Evolutionary conservation across 1,140 invertebrate genomes (phyloP).

Genomic region (Parapsyche elsis): DNA sequence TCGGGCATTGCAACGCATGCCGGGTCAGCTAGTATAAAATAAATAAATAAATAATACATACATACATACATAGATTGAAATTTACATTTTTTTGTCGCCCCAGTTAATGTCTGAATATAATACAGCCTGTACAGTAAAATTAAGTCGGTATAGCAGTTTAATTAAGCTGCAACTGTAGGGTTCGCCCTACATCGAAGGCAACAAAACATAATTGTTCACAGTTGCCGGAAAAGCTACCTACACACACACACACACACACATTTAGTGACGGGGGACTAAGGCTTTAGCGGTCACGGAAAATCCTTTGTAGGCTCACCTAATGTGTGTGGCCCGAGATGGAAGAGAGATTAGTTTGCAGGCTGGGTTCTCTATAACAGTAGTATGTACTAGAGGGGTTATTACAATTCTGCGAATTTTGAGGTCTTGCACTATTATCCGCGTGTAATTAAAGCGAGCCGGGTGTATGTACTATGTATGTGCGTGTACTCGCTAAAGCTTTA

Average conservation of each 20-base stretch:
- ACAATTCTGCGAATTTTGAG: conserved; percentile 38
- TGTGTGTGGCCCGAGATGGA: conserved; percentile 34
- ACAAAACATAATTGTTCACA: conserved; percentile 39
- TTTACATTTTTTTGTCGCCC: too few relatives aligned
- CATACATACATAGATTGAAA: too few relatives aligned
- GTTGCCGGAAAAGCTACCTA: background rate
- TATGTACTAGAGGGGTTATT: background rate
- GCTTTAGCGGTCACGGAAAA: conserved; percentile 35
- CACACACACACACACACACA: background rate
- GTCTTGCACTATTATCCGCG: conserved; percentile 1
- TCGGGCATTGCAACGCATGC: too few relatives aligned
- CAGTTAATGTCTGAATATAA: background rate
- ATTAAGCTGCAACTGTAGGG: conserved; percentile 23
- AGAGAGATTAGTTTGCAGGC: conserved; percentile 26
- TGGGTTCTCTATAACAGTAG: background rate
- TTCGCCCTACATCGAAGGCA: conserved; percentile 15
- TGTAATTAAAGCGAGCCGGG: conserved; percentile 18
- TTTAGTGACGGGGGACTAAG: conserved; percentile 19
- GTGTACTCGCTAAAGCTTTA: background rate
- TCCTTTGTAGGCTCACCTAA: conserved; percentile 35
- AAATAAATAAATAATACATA: too few relatives aligned
- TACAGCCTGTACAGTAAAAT: conserved; percentile 21
- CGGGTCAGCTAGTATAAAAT: too few relatives aligned
- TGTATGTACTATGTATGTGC: background rate
- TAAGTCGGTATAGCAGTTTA: conserved; percentile 25